Conservation (phyloP, 2,797 vertebrate genomes). For the Urophycis tenuis region DNA sequence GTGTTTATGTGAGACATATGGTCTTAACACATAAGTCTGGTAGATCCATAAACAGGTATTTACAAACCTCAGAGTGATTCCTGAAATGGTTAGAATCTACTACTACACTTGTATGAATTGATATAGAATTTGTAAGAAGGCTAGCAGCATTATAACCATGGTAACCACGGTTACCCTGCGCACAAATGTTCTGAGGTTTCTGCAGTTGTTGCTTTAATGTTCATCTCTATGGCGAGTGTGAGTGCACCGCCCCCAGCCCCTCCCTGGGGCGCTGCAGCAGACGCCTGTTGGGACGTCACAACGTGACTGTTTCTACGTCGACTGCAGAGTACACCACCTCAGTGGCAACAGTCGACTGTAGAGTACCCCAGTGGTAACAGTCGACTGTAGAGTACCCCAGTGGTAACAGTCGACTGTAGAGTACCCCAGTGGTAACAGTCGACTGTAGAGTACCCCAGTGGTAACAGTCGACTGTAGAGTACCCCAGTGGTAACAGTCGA, state of each 20-base stretch:
- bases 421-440: no score
- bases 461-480: no score
- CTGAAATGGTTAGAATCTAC: conserved; percentile 33
- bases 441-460: no score
- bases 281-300: conserved; percentile 55
- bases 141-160: conserved; percentile 34
- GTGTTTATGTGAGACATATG: conserved; percentile 30
- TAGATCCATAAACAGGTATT: conserved; percentile 29
- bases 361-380: conserved; percentile 49
- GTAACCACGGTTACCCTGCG: conserved; percentile 45
- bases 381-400: no score
- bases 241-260: conserved; percentile 45
- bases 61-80: conserved; percentile 21
- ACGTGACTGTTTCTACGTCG: conserved; percentile 11
- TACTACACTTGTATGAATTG: conserved; percentile 18
- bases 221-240: conserved; percentile 26
- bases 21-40: conserved; percentile 15
- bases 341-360: conserved; percentile 52
- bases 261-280: conserved; percentile 69
- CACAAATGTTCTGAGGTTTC: conserved; percentile 30
- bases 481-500: no score
- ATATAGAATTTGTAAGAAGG: conserved; percentile 23
- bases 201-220: conserved; percentile 48
- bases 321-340: conserved; percentile 19
- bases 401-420: no score